A percentile compares a stretch with the other conserved stretches of the same genome.
Conservation (phyloP, 2,797 vertebrate genomes). For the Cryptoprocta ferox region DNA sequence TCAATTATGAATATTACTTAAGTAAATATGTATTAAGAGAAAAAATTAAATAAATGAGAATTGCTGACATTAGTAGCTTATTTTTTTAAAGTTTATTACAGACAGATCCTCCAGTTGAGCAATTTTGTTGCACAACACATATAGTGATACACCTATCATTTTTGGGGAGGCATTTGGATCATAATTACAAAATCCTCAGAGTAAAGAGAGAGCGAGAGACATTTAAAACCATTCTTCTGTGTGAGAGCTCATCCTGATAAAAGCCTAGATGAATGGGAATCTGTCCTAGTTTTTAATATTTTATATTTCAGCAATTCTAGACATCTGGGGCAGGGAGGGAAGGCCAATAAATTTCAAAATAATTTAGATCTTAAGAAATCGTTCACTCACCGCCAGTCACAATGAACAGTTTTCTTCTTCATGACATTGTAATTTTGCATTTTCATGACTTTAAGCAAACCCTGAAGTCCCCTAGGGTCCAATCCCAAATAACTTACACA, state of each 20-base stretch:
- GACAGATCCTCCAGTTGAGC: not conserved
- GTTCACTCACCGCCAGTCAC: not conserved
- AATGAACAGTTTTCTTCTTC: not conserved
- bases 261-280: not conserved
- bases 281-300: not conserved
- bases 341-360: not conserved
- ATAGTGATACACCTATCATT: not conserved
- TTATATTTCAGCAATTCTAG: not conserved
- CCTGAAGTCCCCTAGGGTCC: not conserved
- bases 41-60: slow-evolving; percentile 16
- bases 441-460: slow-evolving; percentile 4
- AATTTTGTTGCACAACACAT: not conserved
- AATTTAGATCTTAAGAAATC: not conserved
- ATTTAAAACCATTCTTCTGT: not conserved
- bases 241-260: not conserved
- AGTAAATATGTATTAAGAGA: not conserved
- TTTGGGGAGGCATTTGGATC: not conserved
- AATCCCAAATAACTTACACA: not conserved
- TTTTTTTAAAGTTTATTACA: not conserved
- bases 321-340: not conserved
- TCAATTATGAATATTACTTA: not conserved
- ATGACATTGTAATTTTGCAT: not conserved
- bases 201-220: not conserved
- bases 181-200: not conserved
- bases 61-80: not conserved